Evolutionary conservation across 2,888 invertebrate species (phyloP).

Genomic region (Brachypterus glaber): DNA sequence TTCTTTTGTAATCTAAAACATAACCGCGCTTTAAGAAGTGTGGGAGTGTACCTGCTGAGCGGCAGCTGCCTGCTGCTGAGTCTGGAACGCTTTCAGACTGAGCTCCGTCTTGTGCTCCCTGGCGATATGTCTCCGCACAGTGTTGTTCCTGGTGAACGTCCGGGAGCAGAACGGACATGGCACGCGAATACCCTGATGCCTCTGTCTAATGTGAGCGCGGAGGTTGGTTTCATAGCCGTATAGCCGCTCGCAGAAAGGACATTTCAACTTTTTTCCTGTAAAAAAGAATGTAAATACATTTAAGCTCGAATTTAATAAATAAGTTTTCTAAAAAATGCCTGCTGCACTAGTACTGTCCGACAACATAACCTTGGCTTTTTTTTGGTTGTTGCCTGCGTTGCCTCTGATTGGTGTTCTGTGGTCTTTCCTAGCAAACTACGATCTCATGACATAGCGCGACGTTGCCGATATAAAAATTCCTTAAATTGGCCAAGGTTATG

Average conservation of each 20-base stretch:
- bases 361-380: too few relatives aligned
- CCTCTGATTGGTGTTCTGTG: too few relatives aligned
- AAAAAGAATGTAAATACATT: slow-evolving; percentile 26
- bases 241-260: slow-evolving; percentile 84
- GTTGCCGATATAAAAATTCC: too few relatives aligned
- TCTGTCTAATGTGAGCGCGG: slow-evolving; percentile 82
- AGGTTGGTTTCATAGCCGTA: slow-evolving; percentile 90
- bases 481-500: too few relatives aligned
- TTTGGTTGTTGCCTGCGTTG: too few relatives aligned
- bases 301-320: too few relatives aligned
- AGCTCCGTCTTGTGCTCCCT: slow-evolving; percentile 75
- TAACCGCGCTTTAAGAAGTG: slow-evolving; percentile 50
- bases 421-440: too few relatives aligned
- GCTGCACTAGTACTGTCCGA: too few relatives aligned
- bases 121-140: slow-evolving; percentile 82
- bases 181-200: slow-evolving; percentile 85
- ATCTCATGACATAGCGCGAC: too few relatives aligned
- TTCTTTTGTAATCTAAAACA: too few relatives aligned
- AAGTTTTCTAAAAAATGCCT: too few relatives aligned
- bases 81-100: slow-evolving; percentile 56
- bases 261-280: slow-evolving; percentile 83
- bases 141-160: slow-evolving; percentile 87
- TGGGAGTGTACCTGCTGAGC: slow-evolving; percentile 52
- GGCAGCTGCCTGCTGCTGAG: slow-evolving; percentile 37
- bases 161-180: slow-evolving; percentile 85